Evolutionary conservation across 2,888 invertebrate genomes (phyloP), one percentile per base, ranked within the genome.

Genomic region (Drosophila formosana): DNA sequence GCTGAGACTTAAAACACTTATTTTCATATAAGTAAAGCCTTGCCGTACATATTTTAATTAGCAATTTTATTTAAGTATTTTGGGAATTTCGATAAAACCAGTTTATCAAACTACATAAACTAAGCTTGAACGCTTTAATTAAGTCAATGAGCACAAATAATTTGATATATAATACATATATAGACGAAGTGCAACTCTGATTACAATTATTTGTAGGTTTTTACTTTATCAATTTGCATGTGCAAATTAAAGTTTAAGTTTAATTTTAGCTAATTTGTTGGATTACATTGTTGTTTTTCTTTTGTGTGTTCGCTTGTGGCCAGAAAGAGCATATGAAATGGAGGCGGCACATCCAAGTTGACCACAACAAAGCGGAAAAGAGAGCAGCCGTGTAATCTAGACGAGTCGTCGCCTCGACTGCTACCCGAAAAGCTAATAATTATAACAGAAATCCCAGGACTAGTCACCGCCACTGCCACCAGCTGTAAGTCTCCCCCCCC

Each of bases 391-490:
- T 64, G 64, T 67, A 67, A 77, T 75, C 72, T 74, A 71, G 68
- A 70, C 66, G 41, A 47, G 63, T 51, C 63, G 71, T 45, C 63
- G 86, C 61, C 73, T 53, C 65, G 63, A 60, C 64, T 63, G 60
- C 64, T 63, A 63, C 70, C 45, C 61, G 41, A 56, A 68, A 82
- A 80, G 82, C 80, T 80, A 80, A 82, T 82, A 85, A 82, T 82
- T 82, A 82, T 72, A 67, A 64, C 57, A 62, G 34, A 57, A 66
- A 43, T 52, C 26, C 30, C 63, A 67, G 65, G 51, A 37, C 52
- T 39, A 8, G 18, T 3, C 49, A 34, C 25, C 26, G 28, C 8
- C 25, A 13, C n/a, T 32, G 11, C 1, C 13, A 9, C n/a, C 11
- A 30, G 30, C 34, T 25, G 28, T 28, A 28, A 28, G 28, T 28